Conservation (phyloP, 2,888 invertebrate genomes). For the Mamestra brassicae region DNA sequence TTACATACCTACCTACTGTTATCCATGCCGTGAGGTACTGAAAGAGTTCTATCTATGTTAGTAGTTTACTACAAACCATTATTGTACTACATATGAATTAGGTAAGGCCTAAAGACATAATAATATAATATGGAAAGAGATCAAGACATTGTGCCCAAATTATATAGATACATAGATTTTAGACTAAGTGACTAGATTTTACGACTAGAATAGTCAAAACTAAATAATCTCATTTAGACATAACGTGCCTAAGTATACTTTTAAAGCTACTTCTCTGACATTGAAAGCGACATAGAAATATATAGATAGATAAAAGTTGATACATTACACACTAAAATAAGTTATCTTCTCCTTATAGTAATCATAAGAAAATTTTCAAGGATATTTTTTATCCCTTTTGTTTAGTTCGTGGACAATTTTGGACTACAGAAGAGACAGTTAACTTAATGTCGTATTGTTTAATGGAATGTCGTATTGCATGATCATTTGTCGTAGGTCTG, state of each 20-base stretch:
- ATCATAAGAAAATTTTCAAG: conserved; percentile 89
- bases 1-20: conserved; percentile 1
- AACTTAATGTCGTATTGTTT: conserved; percentile 16
- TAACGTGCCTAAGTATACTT: conserved; percentile 66
- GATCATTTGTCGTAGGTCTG: conserved; percentile 4
- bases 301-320: conserved; percentile 83
- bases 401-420: conserved; percentile 64
- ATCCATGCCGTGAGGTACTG: neutral
- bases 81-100: conserved; percentile 59
- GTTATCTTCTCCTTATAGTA: conserved; percentile 85
- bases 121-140: conserved; percentile 59
- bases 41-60: conserved; percentile 21
- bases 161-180: conserved; percentile 62
- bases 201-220: conserved; percentile 70
- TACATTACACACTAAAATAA: conserved; percentile 86
- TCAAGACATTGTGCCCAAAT: conserved; percentile 67
- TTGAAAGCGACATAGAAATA: conserved; percentile 89
- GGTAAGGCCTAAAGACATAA: conserved; percentile 34
- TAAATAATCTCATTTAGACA: conserved; percentile 67
- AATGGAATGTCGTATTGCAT: conserved; percentile 44
- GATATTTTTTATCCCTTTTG: conserved; percentile 70
- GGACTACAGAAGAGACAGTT: conserved; percentile 8
- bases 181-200: conserved; percentile 70
- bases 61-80: conserved; percentile 27
- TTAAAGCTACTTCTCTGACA: conserved; percentile 80